These are phyloP conservation scores for Acanthosepion lycidas DNA, from an alignment of 2,888 invertebrate genomes.

Conservation along the genomic window DNA sequence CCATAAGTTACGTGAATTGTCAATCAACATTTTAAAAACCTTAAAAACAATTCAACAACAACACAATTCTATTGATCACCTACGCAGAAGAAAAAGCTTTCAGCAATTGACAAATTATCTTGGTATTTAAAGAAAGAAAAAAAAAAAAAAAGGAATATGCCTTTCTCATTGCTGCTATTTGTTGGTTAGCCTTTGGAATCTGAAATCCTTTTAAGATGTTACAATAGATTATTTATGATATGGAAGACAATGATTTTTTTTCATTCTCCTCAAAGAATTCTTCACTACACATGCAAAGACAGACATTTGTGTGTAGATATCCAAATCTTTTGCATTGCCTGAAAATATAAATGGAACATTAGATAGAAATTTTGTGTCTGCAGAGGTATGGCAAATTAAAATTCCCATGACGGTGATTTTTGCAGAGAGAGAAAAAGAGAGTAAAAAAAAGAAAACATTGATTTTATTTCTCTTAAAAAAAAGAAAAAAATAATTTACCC, in stretches of 20 bases:
- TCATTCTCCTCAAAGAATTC: neutral
- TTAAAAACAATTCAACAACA: neutral
- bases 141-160: neutral
- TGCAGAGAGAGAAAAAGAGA: neutral
- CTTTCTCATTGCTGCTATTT: neutral
- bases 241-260: neutral
- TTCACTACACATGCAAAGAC: no score
- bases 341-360: neutral
- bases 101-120: neutral
- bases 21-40: neutral
- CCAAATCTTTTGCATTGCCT: neutral
- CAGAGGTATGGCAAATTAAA: conserved; percentile 13
- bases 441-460: no score
- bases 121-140: neutral
- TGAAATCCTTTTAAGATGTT: conserved; percentile 8
- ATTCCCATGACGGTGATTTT: neutral
- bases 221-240: neutral
- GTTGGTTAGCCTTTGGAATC: neutral
- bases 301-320: no score
- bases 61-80: neutral
- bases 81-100: neutral
- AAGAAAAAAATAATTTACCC: neutral
- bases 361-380: neutral
- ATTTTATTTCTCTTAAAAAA: neutral
- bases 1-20: neutral